These are phyloP conservation scores for Labroides dimidiatus DNA, from an alignment of 2,797 vertebrate genomes.

Conservation along the genomic window DNA sequence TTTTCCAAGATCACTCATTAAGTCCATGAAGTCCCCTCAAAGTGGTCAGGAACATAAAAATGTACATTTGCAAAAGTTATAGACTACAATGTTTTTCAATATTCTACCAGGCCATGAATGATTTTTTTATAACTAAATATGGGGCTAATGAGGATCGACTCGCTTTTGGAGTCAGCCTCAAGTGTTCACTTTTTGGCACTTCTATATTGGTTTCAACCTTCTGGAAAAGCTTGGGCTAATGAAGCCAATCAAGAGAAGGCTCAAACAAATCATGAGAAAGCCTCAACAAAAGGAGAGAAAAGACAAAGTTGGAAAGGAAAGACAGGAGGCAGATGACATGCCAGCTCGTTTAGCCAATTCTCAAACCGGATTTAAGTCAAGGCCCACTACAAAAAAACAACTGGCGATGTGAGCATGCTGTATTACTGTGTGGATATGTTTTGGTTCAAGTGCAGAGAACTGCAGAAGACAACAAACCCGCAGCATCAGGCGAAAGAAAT, in stretches of 20 bases:
- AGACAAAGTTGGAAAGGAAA: background rate
- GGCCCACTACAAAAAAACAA: conserved; percentile 1
- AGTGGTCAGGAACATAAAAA: too few relatives aligned
- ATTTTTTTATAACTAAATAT: too few relatives aligned
- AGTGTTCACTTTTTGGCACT: background rate
- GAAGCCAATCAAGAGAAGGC: background rate
- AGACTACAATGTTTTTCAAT: too few relatives aligned
- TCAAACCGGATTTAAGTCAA: conserved; percentile 15
- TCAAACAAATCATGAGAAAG: conserved; percentile 8
- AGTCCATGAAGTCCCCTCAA: too few relatives aligned
- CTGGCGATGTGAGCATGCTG: conserved; percentile 13
- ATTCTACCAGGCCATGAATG: too few relatives aligned
- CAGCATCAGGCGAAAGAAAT: conserved; percentile 29
- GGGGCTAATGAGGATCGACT: background rate
- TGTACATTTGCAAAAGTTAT: too few relatives aligned
- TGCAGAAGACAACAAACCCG: conserved; percentile 33
- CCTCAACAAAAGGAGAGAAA: conserved; percentile 17
- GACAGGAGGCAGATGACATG: conserved; percentile 2
- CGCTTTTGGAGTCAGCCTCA: background rate
- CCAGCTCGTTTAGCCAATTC: background rate
- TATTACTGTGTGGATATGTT: conserved; percentile 33
- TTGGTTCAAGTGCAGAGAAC: conserved; percentile 41
- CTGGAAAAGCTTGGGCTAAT: conserved; percentile 1
- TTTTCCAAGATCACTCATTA: too few relatives aligned
- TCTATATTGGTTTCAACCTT: background rate